Evolutionary conservation across 2,113 vertebrate species (phyloP), one percentile per base, ranked within the genome.

Genomic region (Lampris megalopsis): DNA sequence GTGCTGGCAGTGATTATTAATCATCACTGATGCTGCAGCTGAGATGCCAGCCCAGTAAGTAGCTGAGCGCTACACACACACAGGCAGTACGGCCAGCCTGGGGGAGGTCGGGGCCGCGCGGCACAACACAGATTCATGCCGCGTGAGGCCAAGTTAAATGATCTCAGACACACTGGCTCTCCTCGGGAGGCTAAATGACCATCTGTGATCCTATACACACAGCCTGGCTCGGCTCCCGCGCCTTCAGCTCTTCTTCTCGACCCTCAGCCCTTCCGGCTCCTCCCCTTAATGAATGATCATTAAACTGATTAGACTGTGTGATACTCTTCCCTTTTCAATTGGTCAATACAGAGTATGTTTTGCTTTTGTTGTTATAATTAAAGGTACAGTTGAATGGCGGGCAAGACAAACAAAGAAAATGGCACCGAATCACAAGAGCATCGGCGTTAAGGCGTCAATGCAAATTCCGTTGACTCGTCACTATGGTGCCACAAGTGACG

Each of bases 151-250:
- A 74, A 84, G 83, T 89, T 84, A 90, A 93, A 92, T 38, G 78
- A 92, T 93, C 86, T 80, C 86, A 72, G 81, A 92, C 87, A 92
- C 47, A 50, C 79, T 41, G 85, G 37, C 71, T 90, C 92, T 90
- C 93, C 79, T 84, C 81, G 42, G 93, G 94, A 90, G 90, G 90
- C 89, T 95, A 95, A 95, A 93, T 37, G 93, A 77, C 94, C 93
- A 95, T 95, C 94, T 95, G 94, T 91, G 92, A 90, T 92, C 84
- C 68, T 64, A 69, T 78, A 80, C 80, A 85, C 72, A 80, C 84
- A 75, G 80, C 72, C 90, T 91, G 89, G 84, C 86, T 79, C 37
- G 0, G 65, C 43, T 80, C 82, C 83, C 68, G 77, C 37, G 0
- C 63, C 43, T 80, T 81, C 83, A 65, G 77, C 76, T 37, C 70